Conservation (phyloP, 2,888 invertebrate genomes). For the Philereme vetulata region DNA sequence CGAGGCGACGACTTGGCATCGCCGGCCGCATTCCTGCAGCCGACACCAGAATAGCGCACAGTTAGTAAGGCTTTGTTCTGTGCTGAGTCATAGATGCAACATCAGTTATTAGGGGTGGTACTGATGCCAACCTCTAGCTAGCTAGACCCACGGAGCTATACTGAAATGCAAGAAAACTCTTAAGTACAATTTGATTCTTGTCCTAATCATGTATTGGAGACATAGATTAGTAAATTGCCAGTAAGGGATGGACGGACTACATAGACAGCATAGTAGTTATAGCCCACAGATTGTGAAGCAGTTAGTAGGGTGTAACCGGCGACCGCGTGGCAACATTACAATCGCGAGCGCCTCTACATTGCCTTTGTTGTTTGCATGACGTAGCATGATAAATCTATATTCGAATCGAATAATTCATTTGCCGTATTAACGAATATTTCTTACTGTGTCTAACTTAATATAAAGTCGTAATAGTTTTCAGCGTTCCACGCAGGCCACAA, state of each 20-base stretch:
- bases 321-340: constrained; percentile 69
- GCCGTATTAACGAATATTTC: too few relatives aligned
- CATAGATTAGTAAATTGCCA: constrained; percentile 6
- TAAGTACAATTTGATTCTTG: too few relatives aligned
- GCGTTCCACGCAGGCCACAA: too few relatives aligned
- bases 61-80: constrained; percentile 28
- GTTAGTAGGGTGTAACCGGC: constrained; percentile 3
- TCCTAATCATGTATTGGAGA: neutral
- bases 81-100: constrained; percentile 11
- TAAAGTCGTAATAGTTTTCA: too few relatives aligned
- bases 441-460: too few relatives aligned
- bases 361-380: constrained; percentile 69
- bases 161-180: too few relatives aligned
- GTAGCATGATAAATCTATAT: constrained; percentile 57
- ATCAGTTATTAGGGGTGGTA: constrained; percentile 4
- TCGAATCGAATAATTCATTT: neutral
- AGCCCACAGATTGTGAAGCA: neutral
- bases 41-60: constrained; percentile 16
- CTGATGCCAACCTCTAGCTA: too few relatives aligned
- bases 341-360: constrained; percentile 60
- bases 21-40: constrained; percentile 74
- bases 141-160: too few relatives aligned
- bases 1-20: constrained; percentile 71
- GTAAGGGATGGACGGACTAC: neutral
- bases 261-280: neutral